Evolutionary conservation across 1,140 invertebrate species (phyloP), one percentile per base, ranked within the genome.

Genomic region (Ptiloglossa arizonensis): DNA sequence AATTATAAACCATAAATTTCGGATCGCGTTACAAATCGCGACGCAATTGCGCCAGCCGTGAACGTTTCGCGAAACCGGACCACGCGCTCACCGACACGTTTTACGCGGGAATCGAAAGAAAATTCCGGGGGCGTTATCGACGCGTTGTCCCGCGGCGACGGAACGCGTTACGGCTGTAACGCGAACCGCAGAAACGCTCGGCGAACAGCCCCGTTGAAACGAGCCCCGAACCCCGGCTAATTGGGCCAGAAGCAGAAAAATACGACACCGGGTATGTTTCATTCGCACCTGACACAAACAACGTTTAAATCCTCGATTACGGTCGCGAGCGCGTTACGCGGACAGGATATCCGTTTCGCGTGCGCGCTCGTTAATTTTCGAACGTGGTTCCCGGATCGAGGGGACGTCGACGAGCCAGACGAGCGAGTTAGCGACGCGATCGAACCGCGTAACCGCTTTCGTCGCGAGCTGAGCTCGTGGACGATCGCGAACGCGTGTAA

Each of bases 221-320:
- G 57, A 57, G n/a, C n/a, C n/a, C n/a, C n/a, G n/a, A n/a, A n/a
- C n/a, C 5, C 44, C 22, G 8, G 29, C 59, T 79, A 79, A 79
- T 79, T 73, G 76, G 69, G 15, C 70, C 59, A 64, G 70, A 57
- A 79, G 48, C 59, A 72, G 76, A 79, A 79, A 64, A 73, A 15
- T 79, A 27, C 50, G 73, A 41, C 73, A 67, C 19, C n/a, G 73
- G 73, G 66, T 70, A 76, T 76, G 73, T 76, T 76, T 68, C 73
- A 76, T 70, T 76, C 59, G 73, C 73, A 76, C 73, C 73, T 76
- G 73, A 76, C 73, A 70, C 73, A 70, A 76, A 76, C 66, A 70
- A 69, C 73, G 73, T 60, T 76, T 76, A 76, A 76, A 76, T 76
- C 64, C 73, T 69, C 73, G 59, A 76, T 76, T 76, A 76, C 73